Conservation (phyloP, 2,113 vertebrate species). For the Ariopsis seemanni region DNA sequence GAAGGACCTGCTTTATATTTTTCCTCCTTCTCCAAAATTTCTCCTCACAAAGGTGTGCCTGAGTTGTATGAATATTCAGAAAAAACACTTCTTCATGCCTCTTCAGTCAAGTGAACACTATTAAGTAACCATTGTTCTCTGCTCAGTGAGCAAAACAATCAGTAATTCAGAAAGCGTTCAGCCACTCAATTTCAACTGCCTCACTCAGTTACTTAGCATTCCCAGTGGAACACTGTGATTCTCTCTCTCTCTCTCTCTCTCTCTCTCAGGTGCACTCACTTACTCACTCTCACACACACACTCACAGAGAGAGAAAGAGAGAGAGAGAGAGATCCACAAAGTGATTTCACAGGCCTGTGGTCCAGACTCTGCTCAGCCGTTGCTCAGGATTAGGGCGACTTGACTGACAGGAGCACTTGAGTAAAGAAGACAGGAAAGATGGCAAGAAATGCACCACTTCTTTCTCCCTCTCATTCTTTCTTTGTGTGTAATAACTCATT, state of each 20-base stretch:
- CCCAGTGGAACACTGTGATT: constrained; percentile 23
- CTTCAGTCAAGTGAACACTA: background rate
- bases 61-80: constrained; percentile 20
- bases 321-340: constrained; percentile 20
- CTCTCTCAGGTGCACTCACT: background rate
- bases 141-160: constrained; percentile 26
- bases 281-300: background rate
- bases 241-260: background rate
- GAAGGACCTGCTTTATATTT: background rate
- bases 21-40: background rate
- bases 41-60: background rate
- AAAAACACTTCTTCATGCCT: constrained; percentile 6
- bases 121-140: constrained; percentile 22
- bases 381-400: constrained; percentile 46
- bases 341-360: constrained; percentile 56
- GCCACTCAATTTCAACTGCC: constrained; percentile 16
- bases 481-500: background rate
- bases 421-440: constrained; percentile 18
- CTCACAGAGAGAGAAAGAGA: background rate
- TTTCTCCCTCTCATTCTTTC: background rate
- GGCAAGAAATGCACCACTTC: background rate
- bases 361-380: constrained; percentile 38
- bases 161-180: constrained; percentile 25
- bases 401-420: constrained; percentile 52
- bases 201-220: constrained; percentile 19